Evolutionary conservation across 1,140 invertebrate genomes (phyloP).

Genomic region (Hycleus phaleratus): DNA sequence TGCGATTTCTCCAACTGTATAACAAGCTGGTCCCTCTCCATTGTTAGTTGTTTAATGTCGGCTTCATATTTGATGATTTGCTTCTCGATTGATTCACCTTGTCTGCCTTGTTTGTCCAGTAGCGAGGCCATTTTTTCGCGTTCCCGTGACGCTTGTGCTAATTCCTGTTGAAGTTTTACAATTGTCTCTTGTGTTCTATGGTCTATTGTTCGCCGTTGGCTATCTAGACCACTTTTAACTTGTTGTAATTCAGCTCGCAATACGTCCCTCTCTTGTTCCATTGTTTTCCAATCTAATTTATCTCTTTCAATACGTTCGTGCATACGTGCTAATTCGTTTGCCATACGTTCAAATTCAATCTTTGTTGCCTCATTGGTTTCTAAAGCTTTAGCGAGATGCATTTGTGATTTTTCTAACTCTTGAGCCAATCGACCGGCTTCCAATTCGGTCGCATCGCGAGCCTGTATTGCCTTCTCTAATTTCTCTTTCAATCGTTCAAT

Average conservation of each 20-base stretch:
- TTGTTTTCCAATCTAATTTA: constrained; percentile 54
- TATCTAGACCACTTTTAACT: constrained; percentile 55
- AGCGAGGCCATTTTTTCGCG: constrained; percentile 66
- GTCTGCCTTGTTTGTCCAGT: constrained; percentile 65
- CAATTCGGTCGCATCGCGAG: constrained; percentile 71
- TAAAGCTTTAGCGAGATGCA: constrained; percentile 71
- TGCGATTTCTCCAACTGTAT: constrained; percentile 85
- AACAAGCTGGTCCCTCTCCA: constrained; percentile 79
- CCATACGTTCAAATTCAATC: constrained; percentile 76
- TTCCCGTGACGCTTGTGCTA: constrained; percentile 60
- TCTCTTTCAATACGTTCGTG: constrained; percentile 67
- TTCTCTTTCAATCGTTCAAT: constrained; percentile 77
- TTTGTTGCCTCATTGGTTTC: constrained; percentile 69
- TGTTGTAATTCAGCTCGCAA: constrained; percentile 60
- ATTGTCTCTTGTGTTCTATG: constrained; percentile 57
- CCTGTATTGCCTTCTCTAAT: constrained; percentile 73
- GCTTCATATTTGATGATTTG: constrained; percentile 73
- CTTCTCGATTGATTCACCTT: constrained; percentile 74
- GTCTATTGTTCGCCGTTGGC: constrained; percentile 53
- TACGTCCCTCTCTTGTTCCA: constrained; percentile 63
- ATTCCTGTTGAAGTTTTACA: constrained; percentile 59
- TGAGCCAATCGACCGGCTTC: constrained; percentile 77
- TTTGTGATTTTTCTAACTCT: constrained; percentile 78
- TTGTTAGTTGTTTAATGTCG: constrained; percentile 75
- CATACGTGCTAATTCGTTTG: constrained; percentile 67